These are phyloP conservation scores for Phyllotreta striolata DNA, from an alignment of 2,888 invertebrate genomes.

Conservation along the genomic window DNA sequence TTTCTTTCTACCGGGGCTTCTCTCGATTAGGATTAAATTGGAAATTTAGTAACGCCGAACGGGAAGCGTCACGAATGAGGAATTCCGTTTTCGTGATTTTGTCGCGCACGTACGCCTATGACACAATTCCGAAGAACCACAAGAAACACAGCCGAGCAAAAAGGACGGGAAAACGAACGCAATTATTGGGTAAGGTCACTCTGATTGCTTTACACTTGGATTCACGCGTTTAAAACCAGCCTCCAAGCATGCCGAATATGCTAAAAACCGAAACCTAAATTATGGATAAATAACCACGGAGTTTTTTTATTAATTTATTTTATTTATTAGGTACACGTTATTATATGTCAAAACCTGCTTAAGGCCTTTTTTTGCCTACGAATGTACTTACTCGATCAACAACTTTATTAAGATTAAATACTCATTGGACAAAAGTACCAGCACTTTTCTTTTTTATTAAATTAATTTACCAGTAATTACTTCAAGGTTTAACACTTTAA, in stretches of 20 bases:
- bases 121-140: constrained; percentile 48
- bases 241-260: constrained; percentile 28
- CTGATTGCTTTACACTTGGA: constrained; percentile 54
- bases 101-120: constrained; percentile 49
- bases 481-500: too few relatives aligned
- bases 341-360: too few relatives aligned
- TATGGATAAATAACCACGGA: background rate
- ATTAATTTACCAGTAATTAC: too few relatives aligned
- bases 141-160: constrained; percentile 40
- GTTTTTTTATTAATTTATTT: too few relatives aligned
- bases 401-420: too few relatives aligned
- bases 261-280: constrained; percentile 18
- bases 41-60: constrained; percentile 20
- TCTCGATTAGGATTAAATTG: constrained; percentile 25
- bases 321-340: too few relatives aligned
- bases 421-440: too few relatives aligned
- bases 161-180: constrained; percentile 40
- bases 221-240: constrained; percentile 41
- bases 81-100: constrained; percentile 41
- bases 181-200: constrained; percentile 53
- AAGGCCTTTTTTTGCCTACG: too few relatives aligned
- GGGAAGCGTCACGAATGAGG: constrained; percentile 36
- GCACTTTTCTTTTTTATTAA: too few relatives aligned
- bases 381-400: too few relatives aligned
- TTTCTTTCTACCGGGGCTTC: background rate